phyloP scores from a whole-genome alignment of 2,888 invertebrate species.

The Girardia tigrina region DNA sequence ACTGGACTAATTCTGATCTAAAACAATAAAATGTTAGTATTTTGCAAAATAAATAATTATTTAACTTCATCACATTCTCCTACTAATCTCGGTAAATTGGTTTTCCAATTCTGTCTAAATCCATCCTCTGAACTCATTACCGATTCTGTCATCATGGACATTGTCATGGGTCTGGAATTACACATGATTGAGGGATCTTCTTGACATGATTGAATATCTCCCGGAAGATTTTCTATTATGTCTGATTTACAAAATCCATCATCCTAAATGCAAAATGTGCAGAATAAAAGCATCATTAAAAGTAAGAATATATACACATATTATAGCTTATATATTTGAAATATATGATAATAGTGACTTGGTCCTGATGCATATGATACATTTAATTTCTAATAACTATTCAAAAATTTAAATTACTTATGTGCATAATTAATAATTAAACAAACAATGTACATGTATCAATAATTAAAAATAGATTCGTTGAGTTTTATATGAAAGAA shows the following conservation, averaged over 20 bases:
- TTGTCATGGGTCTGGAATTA: slow-evolving; percentile 17
- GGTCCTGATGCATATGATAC: too few relatives aligned
- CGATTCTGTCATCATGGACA: slow-evolving; percentile 24
- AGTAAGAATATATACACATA: too few relatives aligned
- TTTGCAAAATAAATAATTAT: not conserved
- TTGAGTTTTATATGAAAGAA: too few relatives aligned
- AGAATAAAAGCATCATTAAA: too few relatives aligned
- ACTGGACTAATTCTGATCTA: slow-evolving; percentile 86
- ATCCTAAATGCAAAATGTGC: too few relatives aligned
- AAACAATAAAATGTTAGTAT: not conserved
- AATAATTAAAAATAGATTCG: too few relatives aligned
- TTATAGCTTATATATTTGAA: too few relatives aligned
- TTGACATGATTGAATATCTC: not conserved
- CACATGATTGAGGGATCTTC: not conserved
- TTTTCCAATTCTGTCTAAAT: not conserved
- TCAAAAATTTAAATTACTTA: too few relatives aligned
- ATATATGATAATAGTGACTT: too few relatives aligned
- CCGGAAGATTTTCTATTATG: not conserved
- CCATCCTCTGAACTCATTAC: slow-evolving; percentile 10
- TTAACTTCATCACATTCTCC: slow-evolving; percentile 35
- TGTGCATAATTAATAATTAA: too few relatives aligned
- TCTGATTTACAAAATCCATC: not conserved
- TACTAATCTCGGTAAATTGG: slow-evolving; percentile 20
- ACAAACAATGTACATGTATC: too few relatives aligned
- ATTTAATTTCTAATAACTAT: too few relatives aligned